phyloP scores from a whole-genome alignment of 1,140 invertebrate genomes.

The Teleopsis dalmanni region DNA sequence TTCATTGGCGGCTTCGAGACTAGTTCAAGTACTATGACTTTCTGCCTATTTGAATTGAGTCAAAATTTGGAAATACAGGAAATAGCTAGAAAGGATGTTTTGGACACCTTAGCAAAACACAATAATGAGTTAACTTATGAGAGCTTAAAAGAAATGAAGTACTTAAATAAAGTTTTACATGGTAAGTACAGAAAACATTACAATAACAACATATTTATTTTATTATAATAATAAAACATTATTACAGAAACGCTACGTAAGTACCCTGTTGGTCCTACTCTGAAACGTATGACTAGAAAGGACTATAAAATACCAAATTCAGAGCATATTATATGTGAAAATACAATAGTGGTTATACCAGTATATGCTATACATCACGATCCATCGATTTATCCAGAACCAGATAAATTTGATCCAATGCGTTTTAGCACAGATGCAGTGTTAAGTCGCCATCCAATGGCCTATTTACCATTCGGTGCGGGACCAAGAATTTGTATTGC shows the following conservation, averaged over 20 bases:
- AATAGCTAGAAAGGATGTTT: constrained; percentile 47
- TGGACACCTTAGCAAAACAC: constrained; percentile 17
- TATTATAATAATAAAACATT: background rate
- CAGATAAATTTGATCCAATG: constrained; percentile 53
- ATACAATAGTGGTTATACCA: constrained; percentile 51
- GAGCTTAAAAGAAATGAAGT: constrained; percentile 28
- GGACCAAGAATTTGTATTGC: constrained; percentile 63
- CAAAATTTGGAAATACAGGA: constrained; percentile 45
- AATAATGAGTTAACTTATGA: constrained; percentile 31
- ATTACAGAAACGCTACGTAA: constrained; percentile 44
- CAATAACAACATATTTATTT: background rate
- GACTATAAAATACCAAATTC: constrained; percentile 48
- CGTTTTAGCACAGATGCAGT: constrained; percentile 48
- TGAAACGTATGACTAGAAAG: constrained; percentile 25
- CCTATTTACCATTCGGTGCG: constrained; percentile 63
- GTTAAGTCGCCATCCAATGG: constrained; percentile 44
- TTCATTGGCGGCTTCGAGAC: constrained; percentile 39
- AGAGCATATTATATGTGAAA: constrained; percentile 45
- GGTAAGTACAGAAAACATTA: constrained; percentile 22
- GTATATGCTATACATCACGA: constrained; percentile 54
- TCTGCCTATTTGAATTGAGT: constrained; percentile 41
- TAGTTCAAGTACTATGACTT: constrained; percentile 43
- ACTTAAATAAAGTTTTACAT: constrained; percentile 26
- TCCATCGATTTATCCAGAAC: constrained; percentile 49
- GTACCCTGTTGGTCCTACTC: constrained; percentile 45